Evolutionary conservation across 2,797 vertebrate genomes (phyloP).

Genomic region (Sebastes aleutianus): DNA sequence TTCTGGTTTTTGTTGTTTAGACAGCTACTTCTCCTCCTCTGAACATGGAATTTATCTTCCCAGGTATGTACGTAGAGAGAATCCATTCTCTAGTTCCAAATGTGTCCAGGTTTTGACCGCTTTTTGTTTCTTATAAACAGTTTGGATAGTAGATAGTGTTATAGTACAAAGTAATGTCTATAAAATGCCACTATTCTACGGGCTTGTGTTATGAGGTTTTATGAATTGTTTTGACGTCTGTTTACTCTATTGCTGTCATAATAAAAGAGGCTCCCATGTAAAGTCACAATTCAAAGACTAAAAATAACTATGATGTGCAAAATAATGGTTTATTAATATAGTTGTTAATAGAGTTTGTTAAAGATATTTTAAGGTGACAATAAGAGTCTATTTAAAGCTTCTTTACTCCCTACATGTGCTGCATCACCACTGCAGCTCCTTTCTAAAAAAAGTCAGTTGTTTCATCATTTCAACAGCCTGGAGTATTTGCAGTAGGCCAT

Average conservation of each 20-base stretch:
- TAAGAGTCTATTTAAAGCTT: background rate
- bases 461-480: too few relatives aligned
- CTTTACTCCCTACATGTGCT: background rate
- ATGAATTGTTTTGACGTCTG: background rate
- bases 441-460: too few relatives aligned
- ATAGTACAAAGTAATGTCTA: background rate
- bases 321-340: background rate
- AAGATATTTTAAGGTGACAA: background rate
- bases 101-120: background rate
- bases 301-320: background rate
- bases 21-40: slow-evolving; percentile 29
- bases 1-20: slow-evolving; percentile 55
- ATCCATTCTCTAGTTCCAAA: background rate
- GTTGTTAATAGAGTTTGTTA: background rate
- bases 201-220: background rate
- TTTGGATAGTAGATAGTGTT: background rate
- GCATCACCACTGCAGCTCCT: too few relatives aligned
- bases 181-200: background rate
- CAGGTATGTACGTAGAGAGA: background rate
- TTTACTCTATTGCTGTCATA: background rate
- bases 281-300: background rate
- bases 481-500: too few relatives aligned
- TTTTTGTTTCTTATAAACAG: background rate
- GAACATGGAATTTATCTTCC: slow-evolving; percentile 12
- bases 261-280: background rate